phyloP scores from a whole-genome alignment of 2,113 vertebrate species.

The Callocephalon fimbriatum region DNA sequence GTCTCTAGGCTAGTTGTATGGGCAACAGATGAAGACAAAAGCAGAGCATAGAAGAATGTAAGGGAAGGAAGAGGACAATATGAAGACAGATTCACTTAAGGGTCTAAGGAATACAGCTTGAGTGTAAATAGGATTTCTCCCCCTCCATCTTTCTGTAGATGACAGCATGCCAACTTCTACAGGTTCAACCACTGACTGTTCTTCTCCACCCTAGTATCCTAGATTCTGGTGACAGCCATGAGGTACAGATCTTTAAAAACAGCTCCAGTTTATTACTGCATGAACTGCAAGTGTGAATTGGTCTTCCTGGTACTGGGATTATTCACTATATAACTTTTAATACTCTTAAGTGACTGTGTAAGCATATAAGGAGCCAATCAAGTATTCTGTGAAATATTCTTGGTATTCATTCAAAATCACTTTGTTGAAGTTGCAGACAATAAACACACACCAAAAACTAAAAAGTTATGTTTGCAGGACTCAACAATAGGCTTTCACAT shows the following conservation, averaged over 20 bases:
- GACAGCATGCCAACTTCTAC: rapidly evolving
- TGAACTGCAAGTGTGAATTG: not conserved
- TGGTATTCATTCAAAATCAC: not conserved
- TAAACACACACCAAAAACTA: not conserved
- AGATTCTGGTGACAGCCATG: not conserved
- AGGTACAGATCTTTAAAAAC: not conserved
- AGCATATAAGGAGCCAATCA: not conserved
- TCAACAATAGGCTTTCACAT: not conserved
- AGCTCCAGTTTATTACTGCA: not conserved
- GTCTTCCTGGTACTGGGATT: not conserved
- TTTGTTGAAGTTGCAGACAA: not conserved
- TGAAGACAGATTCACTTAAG: not conserved
- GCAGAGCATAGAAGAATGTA: rapidly evolving
- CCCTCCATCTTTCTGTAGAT: not conserved
- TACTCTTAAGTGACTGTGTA: not conserved
- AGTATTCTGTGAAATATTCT: not conserved
- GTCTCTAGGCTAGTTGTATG: not conserved
- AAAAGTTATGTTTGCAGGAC: not conserved
- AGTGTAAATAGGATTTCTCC: not conserved
- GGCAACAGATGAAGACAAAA: not conserved
- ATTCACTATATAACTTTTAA: not conserved
- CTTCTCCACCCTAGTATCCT: not conserved
- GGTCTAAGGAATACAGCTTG: not conserved
- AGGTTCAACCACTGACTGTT: not conserved
- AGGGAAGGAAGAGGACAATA: rapidly evolving